Percentiles rank a stretch among this genome's conserved stretches.
These are phyloP conservation scores for Gonatopus flavifemur DNA, from an alignment of 1,140 invertebrate genomes.

Conservation along the genomic window DNA sequence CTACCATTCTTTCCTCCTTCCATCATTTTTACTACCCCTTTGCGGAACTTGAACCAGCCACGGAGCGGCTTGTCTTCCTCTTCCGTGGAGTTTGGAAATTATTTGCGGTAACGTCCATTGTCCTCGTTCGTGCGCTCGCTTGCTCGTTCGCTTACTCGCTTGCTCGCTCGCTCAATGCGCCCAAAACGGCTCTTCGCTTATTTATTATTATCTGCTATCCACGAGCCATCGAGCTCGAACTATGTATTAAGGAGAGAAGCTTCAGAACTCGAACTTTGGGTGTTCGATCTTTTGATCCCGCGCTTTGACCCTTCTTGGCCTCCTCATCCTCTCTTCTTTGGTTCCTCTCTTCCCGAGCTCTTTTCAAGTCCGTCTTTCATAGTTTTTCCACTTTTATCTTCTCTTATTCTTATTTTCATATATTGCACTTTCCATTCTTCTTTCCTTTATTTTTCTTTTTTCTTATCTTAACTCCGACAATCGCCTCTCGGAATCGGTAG, in stretches of 20 bases:
- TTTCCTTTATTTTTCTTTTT: too few relatives aligned
- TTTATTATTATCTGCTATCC: constrained; percentile 48
- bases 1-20: neutral
- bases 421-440: too few relatives aligned
- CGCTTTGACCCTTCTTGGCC: too few relatives aligned
- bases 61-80: constrained; percentile 21
- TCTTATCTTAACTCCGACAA: too few relatives aligned
- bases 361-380: too few relatives aligned
- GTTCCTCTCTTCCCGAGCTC: neutral
- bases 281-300: constrained; percentile 18
- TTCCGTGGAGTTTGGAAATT: constrained; percentile 35
- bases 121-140: constrained; percentile 17
- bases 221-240: constrained; percentile 25
- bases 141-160: neutral
- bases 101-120: constrained; percentile 31
- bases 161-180: too few relatives aligned
- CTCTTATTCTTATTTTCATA: too few relatives aligned
- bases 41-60: constrained; percentile 29
- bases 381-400: too few relatives aligned
- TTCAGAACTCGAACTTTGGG: neutral
- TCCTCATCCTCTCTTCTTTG: neutral
- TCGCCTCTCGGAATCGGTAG: too few relatives aligned
- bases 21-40: constrained; percentile 18
- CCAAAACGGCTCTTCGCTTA: too few relatives aligned
- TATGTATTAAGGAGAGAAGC: constrained; percentile 19